Evolutionary conservation across 1,140 invertebrate genomes (phyloP).

Genomic region (Holotrichia oblita): DNA sequence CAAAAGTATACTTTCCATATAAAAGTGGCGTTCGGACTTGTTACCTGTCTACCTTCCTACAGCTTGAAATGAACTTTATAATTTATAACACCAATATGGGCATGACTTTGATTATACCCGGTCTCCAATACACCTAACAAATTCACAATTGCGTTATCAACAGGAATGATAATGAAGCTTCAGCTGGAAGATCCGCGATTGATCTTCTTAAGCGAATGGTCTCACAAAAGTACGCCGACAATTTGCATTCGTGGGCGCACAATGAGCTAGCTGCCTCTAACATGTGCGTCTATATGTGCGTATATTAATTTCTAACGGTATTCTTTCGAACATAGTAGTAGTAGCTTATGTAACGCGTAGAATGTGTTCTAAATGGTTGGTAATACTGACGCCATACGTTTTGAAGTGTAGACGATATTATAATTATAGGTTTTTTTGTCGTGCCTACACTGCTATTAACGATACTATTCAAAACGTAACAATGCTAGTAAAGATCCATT

Average conservation of each 20-base stretch:
- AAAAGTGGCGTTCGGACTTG: too few species aligned
- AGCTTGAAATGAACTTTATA: too few species aligned
- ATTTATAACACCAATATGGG: background rate
- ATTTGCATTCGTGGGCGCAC: background rate
- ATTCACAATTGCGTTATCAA: background rate
- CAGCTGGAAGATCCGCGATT: background rate
- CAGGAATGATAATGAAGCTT: background rate
- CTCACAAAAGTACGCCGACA: background rate
- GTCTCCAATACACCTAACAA: background rate
- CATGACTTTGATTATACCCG: background rate
- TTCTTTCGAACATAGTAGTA: background rate
- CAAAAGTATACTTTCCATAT: too few species aligned
- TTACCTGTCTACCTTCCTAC: too few species aligned
- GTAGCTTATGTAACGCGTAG: background rate
- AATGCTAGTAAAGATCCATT: background rate
- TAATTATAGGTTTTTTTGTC: background rate
- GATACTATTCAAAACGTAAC: background rate
- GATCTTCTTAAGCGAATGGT: background rate
- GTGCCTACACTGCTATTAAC: background rate
- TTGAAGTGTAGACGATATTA: background rate
- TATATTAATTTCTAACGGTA: constrained; percentile 15
- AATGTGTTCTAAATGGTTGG: background rate
- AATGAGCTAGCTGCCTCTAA: background rate
- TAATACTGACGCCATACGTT: background rate
- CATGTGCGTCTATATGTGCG: background rate